A percentile compares a stretch with the other conserved stretches of the same genome.
Evolutionary conservation across 1,140 invertebrate species (phyloP).

Genomic region (Zaprionus camerounensis): DNA sequence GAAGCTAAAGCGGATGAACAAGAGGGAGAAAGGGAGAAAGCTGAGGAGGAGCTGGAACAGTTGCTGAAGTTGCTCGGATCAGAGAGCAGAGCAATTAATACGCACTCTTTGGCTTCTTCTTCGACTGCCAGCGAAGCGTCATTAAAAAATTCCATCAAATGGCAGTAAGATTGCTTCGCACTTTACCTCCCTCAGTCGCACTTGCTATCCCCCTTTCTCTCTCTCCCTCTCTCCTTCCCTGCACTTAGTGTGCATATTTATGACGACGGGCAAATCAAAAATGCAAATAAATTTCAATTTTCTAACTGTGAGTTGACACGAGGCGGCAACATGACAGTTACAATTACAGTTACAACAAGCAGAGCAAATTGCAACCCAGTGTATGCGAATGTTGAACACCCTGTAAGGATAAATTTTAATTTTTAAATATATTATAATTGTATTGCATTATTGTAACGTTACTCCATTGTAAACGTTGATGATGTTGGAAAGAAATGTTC

Average conservation of each 20-base stretch:
- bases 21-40: neutral
- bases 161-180: conserved; percentile 64
- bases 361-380: neutral
- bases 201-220: conserved; percentile 20
- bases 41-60: neutral
- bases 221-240: neutral
- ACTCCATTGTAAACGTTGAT: no score
- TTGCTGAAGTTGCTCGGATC: neutral
- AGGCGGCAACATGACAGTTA: conserved; percentile 76
- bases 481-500: no score
- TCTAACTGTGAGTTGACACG: conserved; percentile 66
- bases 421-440: no score
- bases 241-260: conserved; percentile 70
- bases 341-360: conserved; percentile 67
- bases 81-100: conserved; percentile 60
- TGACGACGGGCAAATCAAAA: conserved; percentile 76
- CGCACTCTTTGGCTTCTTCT: conserved; percentile 56
- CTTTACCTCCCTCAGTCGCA: conserved; percentile 15
- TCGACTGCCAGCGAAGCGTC: neutral
- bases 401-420: neutral
- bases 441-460: no score
- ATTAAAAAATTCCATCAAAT: conserved; percentile 7
- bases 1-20: conserved; percentile 7
- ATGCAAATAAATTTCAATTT: conserved; percentile 82
- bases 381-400: neutral